Evolutionary conservation across 2,797 vertebrate species (phyloP).

Genomic region (Hirundo rustica): DNA sequence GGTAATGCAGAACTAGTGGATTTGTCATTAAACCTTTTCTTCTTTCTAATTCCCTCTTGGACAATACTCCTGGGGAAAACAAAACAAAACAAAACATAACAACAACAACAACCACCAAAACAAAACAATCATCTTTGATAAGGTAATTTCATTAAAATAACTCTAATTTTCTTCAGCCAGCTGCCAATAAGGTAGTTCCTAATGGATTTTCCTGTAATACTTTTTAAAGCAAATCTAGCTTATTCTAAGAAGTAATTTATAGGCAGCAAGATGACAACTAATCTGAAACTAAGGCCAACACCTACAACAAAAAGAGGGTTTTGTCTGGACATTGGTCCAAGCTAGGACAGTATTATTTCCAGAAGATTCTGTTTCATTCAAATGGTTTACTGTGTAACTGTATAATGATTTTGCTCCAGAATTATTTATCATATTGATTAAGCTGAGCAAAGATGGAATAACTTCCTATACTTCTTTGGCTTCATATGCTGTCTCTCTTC

Average conservation of each 20-base stretch:
- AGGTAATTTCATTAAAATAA: neutral
- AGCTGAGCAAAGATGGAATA: neutral
- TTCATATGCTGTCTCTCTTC: neutral
- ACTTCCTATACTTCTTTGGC: neutral
- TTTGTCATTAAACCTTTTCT: neutral
- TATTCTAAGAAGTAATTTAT: neutral
- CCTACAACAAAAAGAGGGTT: neutral
- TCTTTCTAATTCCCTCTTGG: neutral
- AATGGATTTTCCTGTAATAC: neutral
- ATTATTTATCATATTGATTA: neutral
- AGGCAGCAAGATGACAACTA: neutral
- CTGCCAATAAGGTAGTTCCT: neutral
- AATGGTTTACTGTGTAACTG: neutral
- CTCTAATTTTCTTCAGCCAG: neutral
- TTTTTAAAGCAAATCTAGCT: neutral
- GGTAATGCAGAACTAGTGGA: neutral
- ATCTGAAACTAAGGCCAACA: neutral
- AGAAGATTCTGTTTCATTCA: neutral
- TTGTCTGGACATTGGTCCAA: rapidly evolving
- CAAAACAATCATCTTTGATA: neutral
- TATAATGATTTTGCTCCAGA: neutral
- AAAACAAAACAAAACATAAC: too few species aligned
- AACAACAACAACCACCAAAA: too few species aligned
- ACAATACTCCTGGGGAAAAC: neutral
- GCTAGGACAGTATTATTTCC: neutral